Base-by-base conservation (phyloP, 2,888 invertebrate genomes). In the Vanessa cardui region DNA sequence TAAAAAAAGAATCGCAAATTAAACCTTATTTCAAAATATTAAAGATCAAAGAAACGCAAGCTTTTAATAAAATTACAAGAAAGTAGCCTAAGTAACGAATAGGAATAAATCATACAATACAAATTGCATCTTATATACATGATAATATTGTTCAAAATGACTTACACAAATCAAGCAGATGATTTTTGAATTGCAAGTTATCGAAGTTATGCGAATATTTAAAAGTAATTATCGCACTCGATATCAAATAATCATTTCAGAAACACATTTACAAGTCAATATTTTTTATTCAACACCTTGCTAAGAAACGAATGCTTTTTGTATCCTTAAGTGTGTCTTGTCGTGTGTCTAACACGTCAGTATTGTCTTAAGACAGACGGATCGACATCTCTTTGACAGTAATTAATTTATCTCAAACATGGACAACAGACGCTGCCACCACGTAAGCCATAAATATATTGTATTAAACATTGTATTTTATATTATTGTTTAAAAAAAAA, bases 221-320 rank as follows among this genome's bases (percentile, higher is more conserved):
- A 50, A 26, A 54, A 54, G 16, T 54, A 54, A 54, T 54, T 54
- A 54, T 54, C 31, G n/a, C 52, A 54, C 52, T 54, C 16, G 52
- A 6, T 54, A 54, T 54, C 31, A 54, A 54, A 54, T 54, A 54
- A 31, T 54, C 26, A 54, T 54, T 54, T 54, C 52, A 54, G n/a
- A 54, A 54, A 21, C 6, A 54, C n/a, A 54, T 54, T 54, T 54
- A 54, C 16, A 54, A 54, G 52, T 54, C 31, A 16, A 31, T 26
- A 52, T 54, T 54, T 54, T 54, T 54, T 54, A 54, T 54, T 31
- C 52, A 54, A 26, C 52, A 54, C 52, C 52, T 54, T 54, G 31
- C 52, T 31, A 21, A 31, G 52, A n/a, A 54, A 31, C 31, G 52
- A 26, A 52, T 52, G 31, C 6, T 31, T 54, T 54, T 54, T 52